Evolutionary conservation across 2,797 vertebrate species (phyloP), one percentile per base, ranked within the genome.

Genomic region (Iguana delicatissima): DNA sequence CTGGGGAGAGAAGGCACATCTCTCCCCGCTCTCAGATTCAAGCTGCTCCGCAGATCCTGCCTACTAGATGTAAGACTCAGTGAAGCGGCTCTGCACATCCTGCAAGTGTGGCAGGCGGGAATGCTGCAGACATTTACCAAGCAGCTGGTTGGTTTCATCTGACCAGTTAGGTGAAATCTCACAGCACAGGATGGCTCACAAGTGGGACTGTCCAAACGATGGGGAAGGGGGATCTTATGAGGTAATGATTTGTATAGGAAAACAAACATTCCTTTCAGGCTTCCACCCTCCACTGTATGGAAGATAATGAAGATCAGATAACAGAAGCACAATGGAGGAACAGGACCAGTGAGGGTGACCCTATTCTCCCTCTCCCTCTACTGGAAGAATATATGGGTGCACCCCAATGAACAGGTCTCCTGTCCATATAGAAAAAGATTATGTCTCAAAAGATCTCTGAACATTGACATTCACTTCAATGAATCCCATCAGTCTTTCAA

Each of bases 11-110:
- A 90, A 85, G 50, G 80, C 84, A 89, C 0, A 0, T 93, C 64
- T 32, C 80, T 26, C 76, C 46, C 84, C 77, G 2, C 0, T 24
- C 88, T 88, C n/a, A 74, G 3, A 86, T 83, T 24, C 82, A 73
- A 89, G 85, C 67, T 88, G 92, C 52, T 38, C 76, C 7, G 50
- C 29, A 80, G 89, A 91, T 89, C 64, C 87, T 0, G 0, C 42
- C 18, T 38, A 85, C 89, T 85, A 84, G 0, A 0, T 0, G 0
- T 35, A 59, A 14, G 6, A 35, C 0, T 46, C 0, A 2, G 80
- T 0, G 32, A 55, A 88, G 82, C 20, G 5, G 73, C 76, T 5
- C 6, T 74, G 88, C 80, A 87, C 59, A 16, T 18, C 20, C 22
- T 91, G 74, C 7, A 79, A 79, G 92, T n/a, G 83, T 73, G 62